phyloP scores from a whole-genome alignment of 1,140 invertebrate genomes.

The Meloidogyne chitwoodi region DNA sequence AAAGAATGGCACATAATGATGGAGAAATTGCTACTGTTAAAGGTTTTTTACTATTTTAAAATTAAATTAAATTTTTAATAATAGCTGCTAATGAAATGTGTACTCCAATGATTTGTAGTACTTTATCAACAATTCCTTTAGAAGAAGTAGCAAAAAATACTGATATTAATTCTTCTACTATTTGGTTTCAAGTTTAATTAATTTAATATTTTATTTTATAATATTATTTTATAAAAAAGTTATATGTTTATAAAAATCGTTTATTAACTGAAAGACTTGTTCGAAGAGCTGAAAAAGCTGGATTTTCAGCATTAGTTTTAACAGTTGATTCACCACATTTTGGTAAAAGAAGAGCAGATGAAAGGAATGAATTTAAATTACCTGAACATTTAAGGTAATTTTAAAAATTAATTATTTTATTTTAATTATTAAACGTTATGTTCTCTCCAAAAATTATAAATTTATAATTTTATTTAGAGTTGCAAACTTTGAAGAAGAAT shows the following conservation, averaged over 20 bases:
- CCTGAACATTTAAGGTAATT: slow-evolving; percentile 76
- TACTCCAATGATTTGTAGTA: slow-evolving; percentile 78
- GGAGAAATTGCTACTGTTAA: slow-evolving; percentile 79
- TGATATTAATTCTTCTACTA: slow-evolving; percentile 67
- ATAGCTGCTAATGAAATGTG: slow-evolving; percentile 72
- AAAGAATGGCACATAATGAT: slow-evolving; percentile 81
- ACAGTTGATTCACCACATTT: slow-evolving; percentile 84
- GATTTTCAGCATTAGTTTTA: slow-evolving; percentile 79
- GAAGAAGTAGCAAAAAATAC: slow-evolving; percentile 78
- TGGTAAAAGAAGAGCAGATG: slow-evolving; percentile 74
- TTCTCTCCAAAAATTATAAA: too few species aligned
- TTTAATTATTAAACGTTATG: neutral
- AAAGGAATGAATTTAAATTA: slow-evolving; percentile 77
- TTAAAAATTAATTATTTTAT: slow-evolving; percentile 35
- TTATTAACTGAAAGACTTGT: slow-evolving; percentile 73
- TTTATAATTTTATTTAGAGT: slow-evolving; percentile 50
- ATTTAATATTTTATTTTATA: neutral
- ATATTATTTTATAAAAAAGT: slow-evolving; percentile 78
- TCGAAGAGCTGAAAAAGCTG: slow-evolving; percentile 74
- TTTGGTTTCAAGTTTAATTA: slow-evolving; percentile 58
- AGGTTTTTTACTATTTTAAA: slow-evolving; percentile 65
- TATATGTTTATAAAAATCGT: slow-evolving; percentile 81
- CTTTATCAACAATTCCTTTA: slow-evolving; percentile 78
- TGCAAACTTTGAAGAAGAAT: slow-evolving; percentile 60
- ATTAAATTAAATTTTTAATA: neutral